Evolutionary conservation across 1,140 invertebrate genomes (phyloP).

Genomic region (Ostrea denselamellosa): DNA sequence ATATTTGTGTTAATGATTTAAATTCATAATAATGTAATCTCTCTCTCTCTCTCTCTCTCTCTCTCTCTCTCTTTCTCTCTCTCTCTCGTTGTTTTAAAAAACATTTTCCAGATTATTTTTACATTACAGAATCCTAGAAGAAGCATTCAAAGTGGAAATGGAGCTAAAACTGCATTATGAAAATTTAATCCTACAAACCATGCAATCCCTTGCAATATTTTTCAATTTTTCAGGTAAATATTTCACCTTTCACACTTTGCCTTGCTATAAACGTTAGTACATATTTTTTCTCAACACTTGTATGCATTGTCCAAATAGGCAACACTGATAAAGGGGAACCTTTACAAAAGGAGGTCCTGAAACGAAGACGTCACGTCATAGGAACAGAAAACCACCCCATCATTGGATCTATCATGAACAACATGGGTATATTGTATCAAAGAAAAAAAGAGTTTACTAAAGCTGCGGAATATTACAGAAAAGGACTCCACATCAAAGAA

Average conservation of each 20-base stretch:
- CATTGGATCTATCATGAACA: constrained; percentile 54
- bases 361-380: constrained; percentile 42
- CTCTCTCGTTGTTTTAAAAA: no score
- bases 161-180: not conserved
- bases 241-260: not conserved
- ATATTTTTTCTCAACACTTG: no score
- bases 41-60: no score
- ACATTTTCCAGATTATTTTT: no score
- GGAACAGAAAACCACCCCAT: constrained; percentile 53
- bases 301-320: constrained; percentile 5
- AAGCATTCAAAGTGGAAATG: constrained; percentile 1
- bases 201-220: constrained; percentile 26
- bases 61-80: no score
- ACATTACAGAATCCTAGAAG: not conserved
- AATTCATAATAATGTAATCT: no score
- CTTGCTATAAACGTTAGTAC: no score
- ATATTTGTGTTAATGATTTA: no score
- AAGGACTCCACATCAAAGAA: constrained; percentile 52
- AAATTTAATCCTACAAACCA: constrained; percentile 29
- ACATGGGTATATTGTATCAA: constrained; percentile 51
- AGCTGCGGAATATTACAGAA: constrained; percentile 51
- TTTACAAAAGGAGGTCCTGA: constrained; percentile 49
- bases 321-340: constrained; percentile 45
- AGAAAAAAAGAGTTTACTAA: constrained; percentile 46
- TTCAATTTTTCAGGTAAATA: constrained; percentile 6